phyloP scores from a whole-genome alignment of 53 echinoderm and acorn worm genomes.

The Patiria pectinifera region DNA sequence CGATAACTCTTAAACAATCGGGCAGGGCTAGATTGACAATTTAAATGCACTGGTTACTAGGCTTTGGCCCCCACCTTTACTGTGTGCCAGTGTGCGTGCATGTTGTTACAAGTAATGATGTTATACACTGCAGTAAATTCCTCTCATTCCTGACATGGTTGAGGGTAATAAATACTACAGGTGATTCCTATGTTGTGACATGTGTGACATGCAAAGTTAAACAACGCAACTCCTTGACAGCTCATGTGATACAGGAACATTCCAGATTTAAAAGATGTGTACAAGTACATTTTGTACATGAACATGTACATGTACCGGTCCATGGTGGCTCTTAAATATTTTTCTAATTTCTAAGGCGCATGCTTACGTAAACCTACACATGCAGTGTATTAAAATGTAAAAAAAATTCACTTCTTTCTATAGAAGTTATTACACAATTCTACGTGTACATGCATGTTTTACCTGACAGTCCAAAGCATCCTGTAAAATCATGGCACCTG shows the following conservation, averaged over 20 bases:
- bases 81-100: background rate
- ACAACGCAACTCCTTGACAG: background rate
- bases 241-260: background rate
- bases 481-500: no score
- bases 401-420: no score
- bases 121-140: background rate
- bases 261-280: no score
- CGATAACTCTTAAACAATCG: background rate
- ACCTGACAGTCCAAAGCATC: no score
- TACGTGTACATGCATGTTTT: no score
- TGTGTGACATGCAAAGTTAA: background rate
- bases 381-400: no score
- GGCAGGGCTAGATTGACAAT: background rate
- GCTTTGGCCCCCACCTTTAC: background rate
- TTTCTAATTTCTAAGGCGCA: no score
- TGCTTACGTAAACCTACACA: no score
- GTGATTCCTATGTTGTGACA: background rate
- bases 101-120: background rate
- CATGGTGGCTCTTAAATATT: no score
- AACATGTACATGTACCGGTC: no score
- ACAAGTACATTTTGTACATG: no score
- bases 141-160: background rate
- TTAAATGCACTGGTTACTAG: constrained; percentile 12
- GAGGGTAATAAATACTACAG: background rate
- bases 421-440: no score